Evolutionary conservation across 2,888 invertebrate species (phyloP), one percentile per base, ranked within the genome.

Genomic region (Heliothis peltigera): DNA sequence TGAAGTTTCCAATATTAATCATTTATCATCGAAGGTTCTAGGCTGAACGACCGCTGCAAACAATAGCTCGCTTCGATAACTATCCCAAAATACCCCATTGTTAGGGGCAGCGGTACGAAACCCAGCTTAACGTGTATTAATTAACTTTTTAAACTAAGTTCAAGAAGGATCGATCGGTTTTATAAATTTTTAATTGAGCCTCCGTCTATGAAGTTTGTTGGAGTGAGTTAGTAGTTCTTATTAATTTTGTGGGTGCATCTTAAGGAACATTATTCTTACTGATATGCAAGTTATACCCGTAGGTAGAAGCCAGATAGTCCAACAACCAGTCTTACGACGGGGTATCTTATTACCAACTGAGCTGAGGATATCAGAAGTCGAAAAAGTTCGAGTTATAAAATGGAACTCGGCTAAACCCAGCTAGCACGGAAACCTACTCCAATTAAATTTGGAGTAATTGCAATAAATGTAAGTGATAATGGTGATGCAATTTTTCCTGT

Each of bases 81-180:
- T 66, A 72, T 77, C 55, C 58, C 43, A 65, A 72, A 76, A 56
- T 64, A 32, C 32, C 46, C 44, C 22, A 71, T 72, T 72, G 77
- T 72, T 75, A 55, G 18, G 19, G 19, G 2, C 39, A 17, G 12
- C 49, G 59, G 32, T 59, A 35, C 65, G 52, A 72, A 77, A n/a
- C 58, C 58, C 47, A 72, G 51, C 47, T 72, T 55, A 72, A 52
- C 58, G 51, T 58, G 35, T 52, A 59, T 77, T 39, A 56, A 56
- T 72, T 65, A 77, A 76, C 51, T 76, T 72, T 58, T 51, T 28
- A 48, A 58, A 64, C 46, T 64, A 46, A 55, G 55, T 72, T 64
- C 58, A 52, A 72, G 53, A 64, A 65, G 32, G 35, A 42, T 47
- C 49, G 46, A 76, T 64, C 52, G 47, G 18, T 71, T 60, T 55